Evolutionary conservation across 2,888 invertebrate species (phyloP).

Genomic region (Gymnocheta viridis): DNA sequence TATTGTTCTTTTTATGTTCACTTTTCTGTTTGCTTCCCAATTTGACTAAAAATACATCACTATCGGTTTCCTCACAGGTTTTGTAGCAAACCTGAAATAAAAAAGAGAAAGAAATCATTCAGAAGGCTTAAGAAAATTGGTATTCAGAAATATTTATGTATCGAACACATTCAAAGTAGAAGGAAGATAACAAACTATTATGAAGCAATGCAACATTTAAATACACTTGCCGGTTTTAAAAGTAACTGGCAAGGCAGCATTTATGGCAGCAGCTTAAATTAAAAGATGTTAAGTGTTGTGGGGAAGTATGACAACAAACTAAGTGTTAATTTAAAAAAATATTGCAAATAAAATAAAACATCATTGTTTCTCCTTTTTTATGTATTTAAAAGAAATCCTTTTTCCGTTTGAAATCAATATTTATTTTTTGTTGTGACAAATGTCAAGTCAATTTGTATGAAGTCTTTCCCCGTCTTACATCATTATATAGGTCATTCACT

Average conservation of each 20-base stretch:
- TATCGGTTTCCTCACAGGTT: slow-evolving; percentile 85
- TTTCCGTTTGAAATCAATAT: not conserved
- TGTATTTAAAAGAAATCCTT: not conserved
- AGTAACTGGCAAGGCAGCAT: not conserved
- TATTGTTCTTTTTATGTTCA: slow-evolving; percentile 86
- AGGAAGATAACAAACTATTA: not conserved
- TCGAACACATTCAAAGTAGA: not conserved
- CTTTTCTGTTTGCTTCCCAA: slow-evolving; percentile 90
- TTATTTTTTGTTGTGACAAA: not conserved
- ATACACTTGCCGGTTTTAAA: not conserved
- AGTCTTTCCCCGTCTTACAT: not conserved
- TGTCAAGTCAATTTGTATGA: not conserved
- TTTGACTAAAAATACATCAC: slow-evolving; percentile 87
- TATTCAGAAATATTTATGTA: not conserved
- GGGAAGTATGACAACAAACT: not conserved
- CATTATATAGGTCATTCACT: not conserved
- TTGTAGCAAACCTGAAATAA: slow-evolving; percentile 79
- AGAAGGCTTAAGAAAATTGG: not conserved
- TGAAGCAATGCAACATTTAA: not conserved
- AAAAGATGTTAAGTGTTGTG: not conserved
- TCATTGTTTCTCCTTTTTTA: not conserved
- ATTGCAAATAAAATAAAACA: not conserved
- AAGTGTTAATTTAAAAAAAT: not conserved
- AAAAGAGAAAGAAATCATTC: slow-evolving; percentile 9
- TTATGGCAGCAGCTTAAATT: not conserved